Conservation (phyloP, 2,113 vertebrate genomes). For the Cepphus grylle region DNA sequence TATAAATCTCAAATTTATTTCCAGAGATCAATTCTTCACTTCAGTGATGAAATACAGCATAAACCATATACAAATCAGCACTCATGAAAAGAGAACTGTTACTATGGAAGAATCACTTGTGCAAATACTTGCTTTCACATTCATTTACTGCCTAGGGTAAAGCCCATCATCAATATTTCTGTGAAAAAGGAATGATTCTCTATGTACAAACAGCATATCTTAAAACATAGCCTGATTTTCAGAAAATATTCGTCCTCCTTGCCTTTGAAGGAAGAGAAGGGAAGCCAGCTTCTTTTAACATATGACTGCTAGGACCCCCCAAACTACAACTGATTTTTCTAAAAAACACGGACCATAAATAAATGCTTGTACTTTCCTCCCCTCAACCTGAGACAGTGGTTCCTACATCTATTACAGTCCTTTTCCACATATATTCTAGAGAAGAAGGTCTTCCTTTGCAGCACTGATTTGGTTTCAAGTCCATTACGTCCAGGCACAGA, state of each 20-base stretch:
- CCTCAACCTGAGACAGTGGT: background rate
- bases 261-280: background rate
- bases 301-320: background rate
- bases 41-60: background rate
- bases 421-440: background rate
- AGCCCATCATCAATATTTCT: background rate
- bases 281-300: background rate
- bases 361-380: background rate
- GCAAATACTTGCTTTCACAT: background rate
- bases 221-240: background rate
- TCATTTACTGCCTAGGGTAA: background rate
- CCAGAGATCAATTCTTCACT: background rate
- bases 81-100: background rate
- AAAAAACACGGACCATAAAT: background rate
- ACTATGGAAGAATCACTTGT: background rate
- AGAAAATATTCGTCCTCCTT: background rate
- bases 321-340: background rate
- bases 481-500: background rate
- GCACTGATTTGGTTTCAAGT: slow-evolving; percentile 10
- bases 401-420: background rate
- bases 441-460: background rate
- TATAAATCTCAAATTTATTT: background rate
- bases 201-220: background rate
- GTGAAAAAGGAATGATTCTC: background rate
- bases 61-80: background rate